A percentile compares a stretch with the other conserved stretches of the same genome.
Conservation (phyloP, 2,888 invertebrate species). For the Hypsopygia costalis region DNA sequence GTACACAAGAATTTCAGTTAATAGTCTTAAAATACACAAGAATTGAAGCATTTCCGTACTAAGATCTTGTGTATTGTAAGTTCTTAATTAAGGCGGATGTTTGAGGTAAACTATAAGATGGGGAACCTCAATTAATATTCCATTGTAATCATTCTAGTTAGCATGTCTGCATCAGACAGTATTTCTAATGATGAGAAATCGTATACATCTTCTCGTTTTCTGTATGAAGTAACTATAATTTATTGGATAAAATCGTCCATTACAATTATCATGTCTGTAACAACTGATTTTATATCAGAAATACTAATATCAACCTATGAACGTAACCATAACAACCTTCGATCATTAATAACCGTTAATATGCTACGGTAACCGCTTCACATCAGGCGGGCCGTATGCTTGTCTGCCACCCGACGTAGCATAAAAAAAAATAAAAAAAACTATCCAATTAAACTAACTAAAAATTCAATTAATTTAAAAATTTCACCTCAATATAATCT, state of each 20-base stretch:
- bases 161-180: slow-evolving; percentile 52
- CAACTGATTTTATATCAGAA: slow-evolving; percentile 54
- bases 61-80: slow-evolving; percentile 41
- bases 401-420: too few species aligned
- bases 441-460: too few species aligned
- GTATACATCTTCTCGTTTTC: slow-evolving; percentile 42
- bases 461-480: too few species aligned
- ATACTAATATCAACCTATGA: too few species aligned
- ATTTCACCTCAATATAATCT: too few species aligned
- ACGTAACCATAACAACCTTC: too few species aligned
- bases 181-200: slow-evolving; percentile 48
- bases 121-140: slow-evolving; percentile 63
- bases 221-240: slow-evolving; percentile 57
- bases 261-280: slow-evolving; percentile 52
- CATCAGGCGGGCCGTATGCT: too few species aligned
- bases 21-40: slow-evolving; percentile 46
- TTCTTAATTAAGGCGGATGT: slow-evolving; percentile 46
- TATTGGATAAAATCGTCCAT: slow-evolving; percentile 57
- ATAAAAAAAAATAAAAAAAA: too few species aligned
- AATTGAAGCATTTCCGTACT: slow-evolving; percentile 24
- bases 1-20: slow-evolving; percentile 36
- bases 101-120: slow-evolving; percentile 69
- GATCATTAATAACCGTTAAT: too few species aligned
- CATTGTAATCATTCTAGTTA: slow-evolving; percentile 73
- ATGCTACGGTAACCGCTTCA: too few species aligned